Conservation (phyloP, 2,888 invertebrate genomes). For the Eudemis profundana region DNA sequence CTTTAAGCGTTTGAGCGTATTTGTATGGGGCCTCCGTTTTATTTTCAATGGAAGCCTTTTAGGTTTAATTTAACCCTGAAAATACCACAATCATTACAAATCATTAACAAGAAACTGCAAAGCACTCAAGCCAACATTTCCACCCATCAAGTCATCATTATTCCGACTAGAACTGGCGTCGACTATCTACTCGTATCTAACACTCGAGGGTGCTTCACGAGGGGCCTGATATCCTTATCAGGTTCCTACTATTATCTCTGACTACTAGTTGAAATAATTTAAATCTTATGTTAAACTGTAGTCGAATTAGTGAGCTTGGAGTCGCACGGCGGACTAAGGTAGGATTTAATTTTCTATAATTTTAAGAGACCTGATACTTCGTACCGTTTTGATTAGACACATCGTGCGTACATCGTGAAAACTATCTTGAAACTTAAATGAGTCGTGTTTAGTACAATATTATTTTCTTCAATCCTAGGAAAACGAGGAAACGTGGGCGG, state of each 20-base stretch:
- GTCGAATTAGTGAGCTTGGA: background rate
- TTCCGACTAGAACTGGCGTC: slow-evolving; percentile 3
- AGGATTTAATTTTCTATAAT: background rate
- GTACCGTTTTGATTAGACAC: no score
- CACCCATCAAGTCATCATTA: slow-evolving; percentile 4
- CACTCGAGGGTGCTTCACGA: slow-evolving; percentile 10
- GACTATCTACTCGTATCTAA: background rate
- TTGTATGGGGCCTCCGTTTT: no score
- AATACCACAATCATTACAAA: slow-evolving; percentile 1
- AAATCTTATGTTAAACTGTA: slow-evolving; percentile 14
- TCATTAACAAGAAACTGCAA: slow-evolving; percentile 19
- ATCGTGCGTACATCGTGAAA: no score
- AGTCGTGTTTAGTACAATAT: no score
- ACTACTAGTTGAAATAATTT: slow-evolving; percentile 18
- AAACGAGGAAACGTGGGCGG: no score
- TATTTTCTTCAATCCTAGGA: no score
- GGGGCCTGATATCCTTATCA: slow-evolving; percentile 20
- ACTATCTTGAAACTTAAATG: no score
- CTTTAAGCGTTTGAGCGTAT: no score
- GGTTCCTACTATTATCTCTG: no score
- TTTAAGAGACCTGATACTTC: no score
- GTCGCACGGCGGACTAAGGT: slow-evolving; percentile 10
- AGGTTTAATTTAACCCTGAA: no score
- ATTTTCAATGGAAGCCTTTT: no score
- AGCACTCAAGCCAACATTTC: slow-evolving; percentile 19